A percentile compares a stretch with the other conserved stretches of the same genome.
These are phyloP conservation scores for Sardina pilchardus DNA, from an alignment of 2,113 vertebrate genomes.

Conservation along the genomic window DNA sequence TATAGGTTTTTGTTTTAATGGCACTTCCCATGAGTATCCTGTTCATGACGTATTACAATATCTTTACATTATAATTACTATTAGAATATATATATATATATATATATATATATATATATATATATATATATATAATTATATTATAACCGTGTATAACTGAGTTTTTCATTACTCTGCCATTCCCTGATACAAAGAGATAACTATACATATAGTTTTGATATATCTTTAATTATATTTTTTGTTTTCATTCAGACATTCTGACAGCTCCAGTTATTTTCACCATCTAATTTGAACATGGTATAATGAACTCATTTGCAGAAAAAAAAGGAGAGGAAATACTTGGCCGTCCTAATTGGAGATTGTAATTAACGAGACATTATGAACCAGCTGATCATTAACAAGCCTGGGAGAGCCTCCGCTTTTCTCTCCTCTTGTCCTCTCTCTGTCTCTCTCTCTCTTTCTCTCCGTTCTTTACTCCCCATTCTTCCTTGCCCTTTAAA, in stretches of 20 bases:
- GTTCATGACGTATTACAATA: neutral
- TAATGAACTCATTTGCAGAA: neutral
- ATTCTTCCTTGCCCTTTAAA: slow-evolving; percentile 8
- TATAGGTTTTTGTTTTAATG: neutral
- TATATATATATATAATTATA: no score
- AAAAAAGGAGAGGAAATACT: neutral
- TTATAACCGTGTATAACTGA: no score
- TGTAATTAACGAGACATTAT: slow-evolving; percentile 28
- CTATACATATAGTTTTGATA: no score
- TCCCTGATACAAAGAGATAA: no score
- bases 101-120: no score
- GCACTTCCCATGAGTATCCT: neutral
- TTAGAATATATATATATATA: no score
- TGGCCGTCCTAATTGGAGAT: slow-evolving; percentile 20
- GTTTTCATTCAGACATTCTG: neutral
- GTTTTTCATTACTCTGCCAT: no score
- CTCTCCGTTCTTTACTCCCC: neutral
- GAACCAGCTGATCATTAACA: slow-evolving; percentile 36
- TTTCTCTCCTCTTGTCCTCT: neutral
- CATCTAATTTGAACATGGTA: neutral
- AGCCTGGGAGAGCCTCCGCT: slow-evolving; percentile 26
- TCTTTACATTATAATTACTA: neutral
- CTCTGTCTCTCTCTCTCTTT: neutral
- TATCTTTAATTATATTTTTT: no score
- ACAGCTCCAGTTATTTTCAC: neutral